A percentile compares a stretch with the other conserved stretches of the same genome.
phyloP scores from a whole-genome alignment of 2,888 invertebrate genomes.

The Ophioninae sp. region DNA sequence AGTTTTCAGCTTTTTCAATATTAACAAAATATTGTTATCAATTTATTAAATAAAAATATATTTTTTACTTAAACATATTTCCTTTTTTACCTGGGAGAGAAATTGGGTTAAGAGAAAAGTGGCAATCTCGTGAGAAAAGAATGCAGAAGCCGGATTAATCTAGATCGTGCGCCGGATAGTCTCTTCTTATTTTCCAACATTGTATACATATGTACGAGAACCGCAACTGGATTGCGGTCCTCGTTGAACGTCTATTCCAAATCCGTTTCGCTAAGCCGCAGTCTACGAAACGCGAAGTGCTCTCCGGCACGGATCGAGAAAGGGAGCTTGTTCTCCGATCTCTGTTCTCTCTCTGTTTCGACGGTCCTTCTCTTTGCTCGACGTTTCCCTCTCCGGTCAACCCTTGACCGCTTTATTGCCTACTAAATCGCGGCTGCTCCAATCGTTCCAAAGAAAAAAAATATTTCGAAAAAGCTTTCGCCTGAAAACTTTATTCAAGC shows the following conservation, averaged over 20 bases:
- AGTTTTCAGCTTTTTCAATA: not conserved
- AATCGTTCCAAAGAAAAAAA: not conserved
- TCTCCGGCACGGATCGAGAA: conserved; percentile 18
- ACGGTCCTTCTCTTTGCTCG: not conserved
- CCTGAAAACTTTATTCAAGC: too few relatives aligned
- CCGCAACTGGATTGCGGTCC: not conserved
- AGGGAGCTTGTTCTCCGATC: conserved; percentile 35
- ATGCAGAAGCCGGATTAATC: not conserved
- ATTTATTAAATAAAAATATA: not conserved
- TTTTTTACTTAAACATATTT: conserved; percentile 1
- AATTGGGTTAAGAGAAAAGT: not conserved
- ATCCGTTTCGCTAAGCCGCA: conserved; percentile 30
- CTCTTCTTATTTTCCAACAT: not conserved
- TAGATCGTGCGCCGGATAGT: not conserved
- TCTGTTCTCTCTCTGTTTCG: conserved; percentile 12
- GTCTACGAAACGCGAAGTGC: conserved; percentile 11
- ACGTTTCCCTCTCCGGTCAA: conserved; percentile 15
- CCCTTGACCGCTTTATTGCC: conserved; percentile 24
- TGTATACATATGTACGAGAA: not conserved
- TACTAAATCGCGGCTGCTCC: conserved; percentile 32
- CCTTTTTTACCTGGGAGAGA: not conserved
- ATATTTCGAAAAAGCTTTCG: too few relatives aligned
- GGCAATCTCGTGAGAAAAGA: not conserved
- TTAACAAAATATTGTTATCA: too few relatives aligned
- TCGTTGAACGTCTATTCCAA: conserved; percentile 26